These are phyloP conservation scores for Eulemur coronatus DNA, from an alignment of 2,797 vertebrate species.

Conservation along the genomic window DNA sequence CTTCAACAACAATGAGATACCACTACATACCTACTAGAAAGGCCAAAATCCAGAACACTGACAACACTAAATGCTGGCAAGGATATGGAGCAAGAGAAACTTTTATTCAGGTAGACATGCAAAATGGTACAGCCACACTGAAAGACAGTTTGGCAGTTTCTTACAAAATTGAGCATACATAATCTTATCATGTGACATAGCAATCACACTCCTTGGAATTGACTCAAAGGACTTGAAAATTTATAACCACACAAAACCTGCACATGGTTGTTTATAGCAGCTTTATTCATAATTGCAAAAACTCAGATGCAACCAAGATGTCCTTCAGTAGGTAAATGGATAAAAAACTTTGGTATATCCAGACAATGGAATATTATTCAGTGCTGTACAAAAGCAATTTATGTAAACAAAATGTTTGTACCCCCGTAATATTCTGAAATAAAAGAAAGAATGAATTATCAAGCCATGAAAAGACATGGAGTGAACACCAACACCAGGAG, in stretches of 20 bases:
- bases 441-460: not conserved
- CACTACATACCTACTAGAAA: not conserved
- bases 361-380: not conserved
- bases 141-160: not conserved
- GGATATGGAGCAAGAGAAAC: not conserved
- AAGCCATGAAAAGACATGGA: not conserved
- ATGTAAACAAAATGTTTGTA: too few species aligned
- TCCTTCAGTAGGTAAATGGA: not conserved
- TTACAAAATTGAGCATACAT: not conserved
- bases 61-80: not conserved
- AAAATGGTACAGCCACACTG: not conserved
- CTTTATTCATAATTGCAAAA: not conserved
- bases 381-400: not conserved
- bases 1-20: not conserved
- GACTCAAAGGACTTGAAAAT: not conserved
- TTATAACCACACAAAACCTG: not conserved
- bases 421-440: too few species aligned
- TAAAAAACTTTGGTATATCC: not conserved
- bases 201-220: not conserved
- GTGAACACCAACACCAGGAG: not conserved
- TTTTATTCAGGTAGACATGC: not conserved
- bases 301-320: not conserved
- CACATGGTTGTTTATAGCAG: not conserved
- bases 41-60: not conserved
- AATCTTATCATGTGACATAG: not conserved